Evolutionary conservation across 2,888 invertebrate genomes (phyloP).

Genomic region (Disparrhopalites patrizii): DNA sequence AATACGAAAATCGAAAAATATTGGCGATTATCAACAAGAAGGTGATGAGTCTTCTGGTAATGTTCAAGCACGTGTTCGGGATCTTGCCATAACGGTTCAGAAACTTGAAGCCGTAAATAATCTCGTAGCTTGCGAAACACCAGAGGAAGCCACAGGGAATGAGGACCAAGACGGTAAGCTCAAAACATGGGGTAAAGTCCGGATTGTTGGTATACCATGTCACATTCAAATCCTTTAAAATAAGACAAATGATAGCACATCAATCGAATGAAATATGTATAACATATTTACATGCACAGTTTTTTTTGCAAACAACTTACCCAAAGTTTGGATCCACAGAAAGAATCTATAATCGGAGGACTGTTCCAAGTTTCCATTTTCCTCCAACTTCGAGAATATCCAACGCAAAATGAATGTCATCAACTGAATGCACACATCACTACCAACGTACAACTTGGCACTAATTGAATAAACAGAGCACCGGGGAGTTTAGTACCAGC

Average conservation of each 20-base stretch:
- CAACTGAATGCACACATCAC: too few species aligned
- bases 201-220: conserved; percentile 70
- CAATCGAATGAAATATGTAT: not conserved
- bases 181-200: conserved; percentile 84
- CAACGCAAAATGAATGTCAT: too few species aligned
- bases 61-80: not conserved
- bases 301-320: not conserved
- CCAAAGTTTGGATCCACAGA: not conserved
- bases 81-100: not conserved
- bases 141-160: conserved; percentile 79
- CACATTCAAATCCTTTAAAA: conserved; percentile 31
- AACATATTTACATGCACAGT: not conserved
- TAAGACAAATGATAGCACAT: not conserved
- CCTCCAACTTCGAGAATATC: too few species aligned
- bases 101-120: not conserved
- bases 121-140: conserved; percentile 59
- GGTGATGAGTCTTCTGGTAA: not conserved
- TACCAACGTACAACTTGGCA: too few species aligned
- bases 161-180: conserved; percentile 86
- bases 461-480: too few species aligned
- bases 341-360: not conserved
- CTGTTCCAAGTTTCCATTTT: too few species aligned
- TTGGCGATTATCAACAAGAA: not conserved
- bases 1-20: conserved; percentile 6
- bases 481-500: too few species aligned